Evolutionary conservation across 1,140 invertebrate genomes (phyloP), one percentile per base, ranked within the genome.

Genomic region (Onthophagus taurus): DNA sequence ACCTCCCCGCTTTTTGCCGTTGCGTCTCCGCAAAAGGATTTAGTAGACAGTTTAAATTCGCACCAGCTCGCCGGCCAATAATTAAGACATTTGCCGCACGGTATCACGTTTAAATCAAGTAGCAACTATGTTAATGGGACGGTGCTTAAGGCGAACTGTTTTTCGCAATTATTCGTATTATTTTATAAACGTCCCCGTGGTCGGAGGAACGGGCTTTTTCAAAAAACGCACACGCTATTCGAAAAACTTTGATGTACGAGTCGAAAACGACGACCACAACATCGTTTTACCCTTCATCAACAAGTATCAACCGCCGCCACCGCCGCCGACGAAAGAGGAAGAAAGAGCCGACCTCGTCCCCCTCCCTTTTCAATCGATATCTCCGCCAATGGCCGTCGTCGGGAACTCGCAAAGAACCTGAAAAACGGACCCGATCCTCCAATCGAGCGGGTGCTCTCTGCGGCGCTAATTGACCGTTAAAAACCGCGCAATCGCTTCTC

Each of bases 61-160:
- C 60, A 50, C 58, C 58, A 50, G 48, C 53, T 47, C 50, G 45
- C 43, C 50, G 37, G 43, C 47, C 54, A 55, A 62, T 62, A 62
- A 62, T 62, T 62, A 62, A 62, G 60, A 62, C 60, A 60, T 62
- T 62, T 59, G 58, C 57, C 54, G 48, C 56, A 54, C 55, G 52
- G 56, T 55, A 54, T 54, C 54, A 56, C 58, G 57, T 55, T 60
- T 61, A 61, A 61, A 61, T 61, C 59, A 60, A 58, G 55, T 47
- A 52, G 47, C 50, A 54, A 57, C 53, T 58, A 61, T 58, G 59
- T 59, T 61, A 61, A 61, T 61, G 50, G 57, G 30, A n/a, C 51
- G 47, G 36, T 53, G 50, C 54, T 58, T 56, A 54, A 51, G 48
- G 51, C 47, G 44, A 47, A 50, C 42, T 35, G 46, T 57, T 59